phyloP scores from a whole-genome alignment of 2,113 vertebrate genomes.

The Cricetomys ansorgei region DNA sequence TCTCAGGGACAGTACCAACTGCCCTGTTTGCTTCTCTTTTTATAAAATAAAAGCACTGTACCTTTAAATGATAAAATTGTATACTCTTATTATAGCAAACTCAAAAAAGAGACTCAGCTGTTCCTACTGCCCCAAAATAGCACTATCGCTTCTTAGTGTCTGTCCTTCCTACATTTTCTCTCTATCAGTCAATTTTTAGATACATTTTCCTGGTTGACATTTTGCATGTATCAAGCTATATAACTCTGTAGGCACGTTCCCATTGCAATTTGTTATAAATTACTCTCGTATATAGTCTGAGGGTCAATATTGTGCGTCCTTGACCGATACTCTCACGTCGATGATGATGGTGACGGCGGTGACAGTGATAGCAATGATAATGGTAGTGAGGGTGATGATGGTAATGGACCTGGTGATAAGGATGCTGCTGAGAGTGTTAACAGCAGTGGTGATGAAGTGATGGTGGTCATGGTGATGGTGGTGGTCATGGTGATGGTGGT shows the following conservation, averaged over 20 bases:
- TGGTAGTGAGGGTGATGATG: background rate
- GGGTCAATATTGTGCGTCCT: background rate
- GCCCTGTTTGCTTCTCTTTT: background rate
- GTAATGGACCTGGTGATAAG: background rate
- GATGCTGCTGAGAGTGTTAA: background rate
- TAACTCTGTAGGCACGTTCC: background rate
- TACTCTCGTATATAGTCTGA: background rate
- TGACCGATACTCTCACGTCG: background rate
- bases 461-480: background rate
- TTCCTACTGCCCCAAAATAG: background rate
- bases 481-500: too few species aligned
- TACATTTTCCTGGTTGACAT: background rate
- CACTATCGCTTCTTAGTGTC: background rate
- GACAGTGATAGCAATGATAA: background rate
- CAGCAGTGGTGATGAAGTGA: background rate
- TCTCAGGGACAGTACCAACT: background rate
- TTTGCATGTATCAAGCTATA: background rate
- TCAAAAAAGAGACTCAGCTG: background rate
- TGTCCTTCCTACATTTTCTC: background rate
- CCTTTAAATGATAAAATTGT: slow-evolving; percentile 19
- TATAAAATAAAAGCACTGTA: background rate
- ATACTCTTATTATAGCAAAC: background rate
- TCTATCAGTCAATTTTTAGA: background rate
- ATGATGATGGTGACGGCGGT: background rate
- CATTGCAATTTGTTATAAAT: background rate